A percentile compares a stretch with the other conserved stretches of the same genome.
phyloP scores from a whole-genome alignment of 2,113 vertebrate species.

The Dasyprocta punctata region DNA sequence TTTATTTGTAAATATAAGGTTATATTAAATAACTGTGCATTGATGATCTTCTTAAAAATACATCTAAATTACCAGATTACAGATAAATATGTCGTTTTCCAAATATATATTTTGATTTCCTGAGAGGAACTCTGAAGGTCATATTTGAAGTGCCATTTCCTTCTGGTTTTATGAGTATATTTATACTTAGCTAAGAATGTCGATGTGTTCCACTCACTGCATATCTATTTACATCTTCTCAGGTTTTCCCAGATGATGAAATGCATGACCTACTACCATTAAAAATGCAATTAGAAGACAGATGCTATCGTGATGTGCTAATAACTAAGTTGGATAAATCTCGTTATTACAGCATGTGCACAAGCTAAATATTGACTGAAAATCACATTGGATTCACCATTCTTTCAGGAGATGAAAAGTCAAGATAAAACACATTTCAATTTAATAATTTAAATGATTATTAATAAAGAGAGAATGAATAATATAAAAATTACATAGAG shows the following conservation, averaged over 20 bases:
- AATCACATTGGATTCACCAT: not conserved
- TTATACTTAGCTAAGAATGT: not conserved
- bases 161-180: not conserved
- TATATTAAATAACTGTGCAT: not conserved
- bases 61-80: not conserved
- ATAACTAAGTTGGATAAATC: conserved; percentile 19
- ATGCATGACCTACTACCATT: not conserved
- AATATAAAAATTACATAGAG: not conserved
- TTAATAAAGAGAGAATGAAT: not conserved
- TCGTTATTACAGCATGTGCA: not conserved
- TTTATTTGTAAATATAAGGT: not conserved
- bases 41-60: not conserved
- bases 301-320: conserved; percentile 38
- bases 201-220: not conserved
- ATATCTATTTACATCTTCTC: not conserved
- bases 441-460: conserved; percentile 4
- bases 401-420: conserved; percentile 35
- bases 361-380: conserved; percentile 30
- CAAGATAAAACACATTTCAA: conserved; percentile 29
- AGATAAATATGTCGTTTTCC: not conserved
- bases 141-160: not conserved
- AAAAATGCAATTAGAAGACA: conserved; percentile 60
- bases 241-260: conserved; percentile 39
- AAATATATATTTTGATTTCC: not conserved
- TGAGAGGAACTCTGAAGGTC: conserved; percentile 27